Evolutionary conservation across 2,113 vertebrate species (phyloP), one percentile per base, ranked within the genome.

Genomic region (Saguinus midas): DNA sequence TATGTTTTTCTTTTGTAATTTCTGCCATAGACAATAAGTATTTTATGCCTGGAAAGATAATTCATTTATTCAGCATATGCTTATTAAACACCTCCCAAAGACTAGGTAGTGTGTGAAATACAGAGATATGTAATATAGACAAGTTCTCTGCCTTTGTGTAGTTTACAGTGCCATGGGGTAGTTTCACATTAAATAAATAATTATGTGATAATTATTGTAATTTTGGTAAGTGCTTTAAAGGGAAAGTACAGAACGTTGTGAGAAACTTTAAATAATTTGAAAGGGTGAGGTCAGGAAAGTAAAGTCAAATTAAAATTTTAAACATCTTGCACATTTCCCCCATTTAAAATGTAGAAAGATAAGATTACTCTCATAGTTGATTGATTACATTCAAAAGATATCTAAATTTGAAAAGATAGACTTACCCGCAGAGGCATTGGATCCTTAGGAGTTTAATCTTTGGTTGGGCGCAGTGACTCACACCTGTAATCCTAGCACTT

Each of bases 161-260:
- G 7, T n/a, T 93, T 84, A 92, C 20, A 58, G 32, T 76, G 1
- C 94, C 75, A 83, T 87, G 20, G 29, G 55, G 23, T 35, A 83
- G 80, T 90, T 45, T 64, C 40, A 80, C 45, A 87, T 92, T 96
- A 91, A 66, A 87, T 90, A 91, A 96, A 58, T 86, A 50, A 82
- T 64, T 88, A 93, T 52, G 17, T 70, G 27, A 91, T 91, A 96
- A 95, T 58, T 83, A 76, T 50, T 95, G n/a, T 25, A 87, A 6
- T 81, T 95, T 40, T 95, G 72, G 72, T 92, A 57, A 97, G 20
- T 90, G 37, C 84, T 87, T 92, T 92, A 91, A 93, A 96, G 68
- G 40, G 61, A 82, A 95, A 91, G 11, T 55, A 79, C 57, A 57
- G 68, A 89, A 29, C 86, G 16, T 94, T 82, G 32, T 45, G 7